These are phyloP conservation scores for Chorisops tibialis DNA, from an alignment of 2,888 invertebrate genomes.

Conservation along the genomic window DNA sequence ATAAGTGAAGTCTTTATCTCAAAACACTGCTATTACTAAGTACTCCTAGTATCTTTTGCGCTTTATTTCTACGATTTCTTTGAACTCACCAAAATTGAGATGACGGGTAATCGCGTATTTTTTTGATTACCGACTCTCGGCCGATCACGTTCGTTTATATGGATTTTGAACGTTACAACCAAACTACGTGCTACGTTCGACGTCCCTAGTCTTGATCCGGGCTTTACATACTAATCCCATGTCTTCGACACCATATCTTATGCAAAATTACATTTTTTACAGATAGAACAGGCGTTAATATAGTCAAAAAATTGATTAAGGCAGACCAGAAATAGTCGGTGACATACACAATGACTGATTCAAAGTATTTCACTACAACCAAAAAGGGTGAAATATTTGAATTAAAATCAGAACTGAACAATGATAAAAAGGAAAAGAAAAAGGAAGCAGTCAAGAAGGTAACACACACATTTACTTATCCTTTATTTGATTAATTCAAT, in stretches of 20 bases:
- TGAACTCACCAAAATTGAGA: too few relatives aligned
- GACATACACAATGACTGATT: slow-evolving; percentile 83
- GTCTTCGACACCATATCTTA: background rate
- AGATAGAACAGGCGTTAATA: background rate
- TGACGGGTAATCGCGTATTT: too few relatives aligned
- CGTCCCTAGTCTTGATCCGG: too few relatives aligned
- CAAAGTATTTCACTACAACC: slow-evolving; percentile 99
- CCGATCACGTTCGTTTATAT: too few relatives aligned
- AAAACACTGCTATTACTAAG: too few relatives aligned
- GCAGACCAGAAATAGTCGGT: slow-evolving; percentile 25
- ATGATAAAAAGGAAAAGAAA: slow-evolving; percentile 99
- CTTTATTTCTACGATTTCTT: too few relatives aligned
- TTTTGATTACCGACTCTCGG: too few relatives aligned
- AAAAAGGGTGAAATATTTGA: slow-evolving; percentile 99
- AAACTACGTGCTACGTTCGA: too few relatives aligned
- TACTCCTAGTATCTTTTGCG: too few relatives aligned
- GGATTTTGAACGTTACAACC: too few relatives aligned
- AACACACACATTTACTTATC: slow-evolving; percentile 37
- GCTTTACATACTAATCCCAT: background rate
- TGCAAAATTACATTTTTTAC: background rate
- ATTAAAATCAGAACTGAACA: slow-evolving; percentile 96
- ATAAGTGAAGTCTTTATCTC: too few relatives aligned
- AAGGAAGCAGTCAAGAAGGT: slow-evolving; percentile 99
- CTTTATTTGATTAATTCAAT: background rate
- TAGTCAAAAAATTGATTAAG: background rate